These are phyloP conservation scores for Mastomys coucha DNA, from an alignment of 2,113 vertebrate species.

Conservation along the genomic window DNA sequence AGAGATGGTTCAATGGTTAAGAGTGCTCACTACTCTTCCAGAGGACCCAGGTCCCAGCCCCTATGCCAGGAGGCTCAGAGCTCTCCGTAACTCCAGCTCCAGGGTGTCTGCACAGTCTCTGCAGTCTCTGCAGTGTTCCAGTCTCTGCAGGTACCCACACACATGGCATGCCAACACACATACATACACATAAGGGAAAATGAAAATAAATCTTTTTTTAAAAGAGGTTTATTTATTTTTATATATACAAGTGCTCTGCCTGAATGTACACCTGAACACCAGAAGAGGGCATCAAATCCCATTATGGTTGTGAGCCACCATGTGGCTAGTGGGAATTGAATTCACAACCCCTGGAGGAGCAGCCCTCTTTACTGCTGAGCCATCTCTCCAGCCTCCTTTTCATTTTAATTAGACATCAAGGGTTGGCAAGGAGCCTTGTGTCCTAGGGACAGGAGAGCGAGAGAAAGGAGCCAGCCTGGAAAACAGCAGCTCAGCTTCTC, in stretches of 20 bases:
- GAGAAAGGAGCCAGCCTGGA: neutral
- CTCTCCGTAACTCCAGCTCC: neutral
- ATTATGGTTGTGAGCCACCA: no score
- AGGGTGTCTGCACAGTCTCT: neutral
- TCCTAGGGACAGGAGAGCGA: neutral
- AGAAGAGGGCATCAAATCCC: no score
- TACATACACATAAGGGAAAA: neutral
- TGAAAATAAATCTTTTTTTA: neutral
- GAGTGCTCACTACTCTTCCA: neutral
- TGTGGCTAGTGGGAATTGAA: no score
- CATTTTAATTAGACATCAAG: neutral
- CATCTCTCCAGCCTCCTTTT: no score
- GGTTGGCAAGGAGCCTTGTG: neutral
- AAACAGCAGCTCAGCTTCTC: neutral
- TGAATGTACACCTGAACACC: no score
- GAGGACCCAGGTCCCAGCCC: neutral
- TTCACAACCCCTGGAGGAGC: no score
- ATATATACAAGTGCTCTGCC: no score
- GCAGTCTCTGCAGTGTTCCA: no score
- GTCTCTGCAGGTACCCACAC: neutral
- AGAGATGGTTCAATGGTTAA: neutral
- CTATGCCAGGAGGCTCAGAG: neutral
- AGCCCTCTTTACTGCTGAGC: no score
- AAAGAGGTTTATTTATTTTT: no score
- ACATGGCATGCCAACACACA: neutral